Evolutionary conservation across 2,113 vertebrate genomes (phyloP).

Genomic region (Psilopogon haemacephalus): DNA sequence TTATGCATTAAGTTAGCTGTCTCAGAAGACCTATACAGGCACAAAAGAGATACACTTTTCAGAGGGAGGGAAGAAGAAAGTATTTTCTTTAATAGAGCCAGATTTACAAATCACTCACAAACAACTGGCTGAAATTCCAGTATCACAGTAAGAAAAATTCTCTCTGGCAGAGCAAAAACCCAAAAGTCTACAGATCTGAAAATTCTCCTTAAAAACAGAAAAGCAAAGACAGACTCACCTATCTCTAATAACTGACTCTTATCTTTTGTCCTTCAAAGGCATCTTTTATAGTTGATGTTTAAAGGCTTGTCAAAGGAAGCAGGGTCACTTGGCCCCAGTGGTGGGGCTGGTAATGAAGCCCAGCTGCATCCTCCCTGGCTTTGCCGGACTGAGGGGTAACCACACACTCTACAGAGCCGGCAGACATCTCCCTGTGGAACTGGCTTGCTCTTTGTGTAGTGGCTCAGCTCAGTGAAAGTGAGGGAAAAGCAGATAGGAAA

Average conservation of each 20-base stretch:
- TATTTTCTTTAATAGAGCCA: neutral
- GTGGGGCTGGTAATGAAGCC: neutral
- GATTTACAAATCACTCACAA: neutral
- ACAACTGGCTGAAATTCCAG: neutral
- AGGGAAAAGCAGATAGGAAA: neutral
- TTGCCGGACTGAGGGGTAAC: neutral
- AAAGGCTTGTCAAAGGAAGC: neutral
- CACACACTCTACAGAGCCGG: neutral
- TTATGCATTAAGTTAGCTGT: neutral
- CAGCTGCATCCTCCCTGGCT: neutral
- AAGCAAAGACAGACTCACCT: accelerated
- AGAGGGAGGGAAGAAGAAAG: neutral
- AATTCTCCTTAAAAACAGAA: neutral
- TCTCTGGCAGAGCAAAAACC: neutral
- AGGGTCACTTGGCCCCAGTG: neutral
- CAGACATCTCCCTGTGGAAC: neutral
- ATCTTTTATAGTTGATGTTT: neutral
- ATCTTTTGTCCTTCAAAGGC: accelerated
- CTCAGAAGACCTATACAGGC: neutral
- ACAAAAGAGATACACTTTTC: neutral
- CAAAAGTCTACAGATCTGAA: neutral
- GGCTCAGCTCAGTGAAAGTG: neutral
- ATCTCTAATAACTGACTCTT: accelerated
- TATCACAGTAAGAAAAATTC: neutral
- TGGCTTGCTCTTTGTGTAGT: neutral